These are phyloP conservation scores for Melinaea menophilus DNA, from an alignment of 2,888 invertebrate species.

Conservation along the genomic window DNA sequence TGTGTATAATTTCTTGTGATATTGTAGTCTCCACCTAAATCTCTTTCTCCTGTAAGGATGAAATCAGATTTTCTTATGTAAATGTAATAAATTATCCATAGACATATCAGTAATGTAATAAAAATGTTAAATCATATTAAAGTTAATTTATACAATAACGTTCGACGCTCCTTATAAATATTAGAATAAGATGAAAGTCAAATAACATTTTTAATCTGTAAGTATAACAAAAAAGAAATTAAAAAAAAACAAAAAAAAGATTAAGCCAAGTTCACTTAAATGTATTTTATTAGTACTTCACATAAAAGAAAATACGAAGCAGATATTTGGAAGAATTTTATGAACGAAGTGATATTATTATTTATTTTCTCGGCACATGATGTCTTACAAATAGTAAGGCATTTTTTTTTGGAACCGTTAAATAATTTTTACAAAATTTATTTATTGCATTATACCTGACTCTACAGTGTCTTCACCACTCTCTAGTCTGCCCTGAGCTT, in stretches of 20 bases:
- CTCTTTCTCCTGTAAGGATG: conserved; percentile 18
- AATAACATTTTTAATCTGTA: not conserved
- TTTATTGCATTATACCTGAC: conserved; percentile 28
- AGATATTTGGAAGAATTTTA: not conserved
- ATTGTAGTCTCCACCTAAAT: conserved; percentile 20
- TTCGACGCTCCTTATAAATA: not conserved
- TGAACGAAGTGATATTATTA: no score
- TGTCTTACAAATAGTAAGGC: no score
- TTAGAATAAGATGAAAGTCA: not conserved
- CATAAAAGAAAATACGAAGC: not conserved
- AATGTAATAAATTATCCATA: not conserved
- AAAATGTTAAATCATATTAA: conserved; percentile 5
- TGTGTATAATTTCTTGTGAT: conserved; percentile 20
- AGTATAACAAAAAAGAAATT: not conserved
- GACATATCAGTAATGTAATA: conserved; percentile 7
- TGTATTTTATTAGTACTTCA: conserved; percentile 3
- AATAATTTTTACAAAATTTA: not conserved
- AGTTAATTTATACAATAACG: not conserved
- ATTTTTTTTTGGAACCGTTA: no score
- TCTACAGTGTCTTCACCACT: conserved; percentile 39
- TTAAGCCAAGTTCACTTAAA: not conserved
- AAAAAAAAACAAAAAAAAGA: not conserved
- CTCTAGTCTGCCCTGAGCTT: conserved; percentile 33
- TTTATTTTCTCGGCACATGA: no score
- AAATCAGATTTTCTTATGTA: not conserved